Evolutionary conservation across 1,140 invertebrate genomes (phyloP), one percentile per base, ranked within the genome.

Genomic region (Drosophila mojavensis): DNA sequence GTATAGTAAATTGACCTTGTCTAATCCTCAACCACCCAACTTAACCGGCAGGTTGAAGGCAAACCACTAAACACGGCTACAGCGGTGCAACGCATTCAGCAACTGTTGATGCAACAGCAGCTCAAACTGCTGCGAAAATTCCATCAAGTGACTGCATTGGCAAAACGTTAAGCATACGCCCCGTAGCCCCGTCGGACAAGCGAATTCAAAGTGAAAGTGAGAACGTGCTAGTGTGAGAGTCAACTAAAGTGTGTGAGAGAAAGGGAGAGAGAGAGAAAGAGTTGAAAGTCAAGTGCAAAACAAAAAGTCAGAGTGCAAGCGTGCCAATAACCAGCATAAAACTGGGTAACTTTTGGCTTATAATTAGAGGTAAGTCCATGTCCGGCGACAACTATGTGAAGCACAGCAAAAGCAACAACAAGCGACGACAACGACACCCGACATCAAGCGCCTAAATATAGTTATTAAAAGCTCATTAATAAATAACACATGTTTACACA

Each of bases 51-150:
- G 81, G 76, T 79, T 77, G 64, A 62, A 63, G 54, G 51, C 55
- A 79, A 79, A 73, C 67, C 69, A 26, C 43, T 91, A 91, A 75
- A 83, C 20, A 91, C 90, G 90, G 90, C 90, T 90, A 91, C 90
- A 91, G 90, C 90, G 47, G 90, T 91, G 90, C 90, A 91, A 79
- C 81, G 90, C 50, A 85, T 91, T 79, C 45, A 89, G 66, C 80
- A 91, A 91, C 76, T 91, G 83, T 91, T 90, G 74, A 91, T 91
- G 90, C 90, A 91, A 91, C 81, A 81, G 90, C 90, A 91, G 90
- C 86, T 91, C 17, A 91, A 91, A 73, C 36, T 91, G 83, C 79
- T 91, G 81, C 83, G 90, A 28, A 91, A 91, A 62, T 78, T 91
- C 43, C 82, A 82, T 60, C 88, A 89, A 78, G 56, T 77, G 73